phyloP scores from a whole-genome alignment of 2,113 vertebrate genomes.

The Cromileptes altivelis region DNA sequence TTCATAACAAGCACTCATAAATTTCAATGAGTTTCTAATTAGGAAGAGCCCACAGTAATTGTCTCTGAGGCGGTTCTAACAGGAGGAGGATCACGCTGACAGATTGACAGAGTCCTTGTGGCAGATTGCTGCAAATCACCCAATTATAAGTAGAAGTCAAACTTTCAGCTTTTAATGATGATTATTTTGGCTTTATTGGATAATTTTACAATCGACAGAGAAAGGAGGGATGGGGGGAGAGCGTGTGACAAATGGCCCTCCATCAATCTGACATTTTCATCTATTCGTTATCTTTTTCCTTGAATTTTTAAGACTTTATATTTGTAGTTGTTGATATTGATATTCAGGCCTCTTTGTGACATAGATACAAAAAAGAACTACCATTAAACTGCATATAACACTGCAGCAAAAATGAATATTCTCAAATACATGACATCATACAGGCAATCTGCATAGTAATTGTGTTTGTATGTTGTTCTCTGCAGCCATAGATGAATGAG shows the following conservation, averaged over 20 bases:
- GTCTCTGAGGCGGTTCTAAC: slow-evolving; percentile 63
- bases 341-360: background rate
- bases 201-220: slow-evolving; percentile 33
- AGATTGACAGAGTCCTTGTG: slow-evolving; percentile 66
- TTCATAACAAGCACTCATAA: slow-evolving; percentile 68
- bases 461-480: background rate
- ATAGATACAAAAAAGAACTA: no score
- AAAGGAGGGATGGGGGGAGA: background rate
- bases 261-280: slow-evolving; percentile 1
- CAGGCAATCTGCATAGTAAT: background rate
- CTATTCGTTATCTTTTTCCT: background rate
- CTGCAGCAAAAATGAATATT: background rate
- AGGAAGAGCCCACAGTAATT: slow-evolving; percentile 64
- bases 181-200: slow-evolving; percentile 58
- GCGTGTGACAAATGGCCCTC: slow-evolving; percentile 8
- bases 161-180: slow-evolving; percentile 60
- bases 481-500: background rate
- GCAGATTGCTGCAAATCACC: slow-evolving; percentile 75
- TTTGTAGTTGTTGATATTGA: background rate
- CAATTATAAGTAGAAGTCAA: slow-evolving; percentile 64
- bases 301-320: background rate
- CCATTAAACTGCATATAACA: no score
- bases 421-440: background rate
- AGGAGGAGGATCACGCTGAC: slow-evolving; percentile 51
- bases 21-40: slow-evolving; percentile 75